Evolutionary conservation across 2,113 vertebrate genomes (phyloP).

Genomic region (Suricata suricatta): DNA sequence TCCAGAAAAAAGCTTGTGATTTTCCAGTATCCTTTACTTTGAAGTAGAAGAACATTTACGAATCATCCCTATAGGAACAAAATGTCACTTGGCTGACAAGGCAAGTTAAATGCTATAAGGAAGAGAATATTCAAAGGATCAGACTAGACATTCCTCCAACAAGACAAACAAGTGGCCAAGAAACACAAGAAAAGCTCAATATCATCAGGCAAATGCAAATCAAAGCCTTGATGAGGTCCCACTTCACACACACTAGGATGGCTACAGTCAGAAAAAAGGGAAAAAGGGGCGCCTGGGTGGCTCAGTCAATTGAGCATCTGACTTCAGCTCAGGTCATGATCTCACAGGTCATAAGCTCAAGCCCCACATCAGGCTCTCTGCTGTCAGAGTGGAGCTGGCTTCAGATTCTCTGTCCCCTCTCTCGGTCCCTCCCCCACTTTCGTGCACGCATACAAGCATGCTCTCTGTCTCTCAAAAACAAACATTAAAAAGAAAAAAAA

Average conservation of each 20-base stretch:
- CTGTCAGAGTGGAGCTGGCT: too few species aligned
- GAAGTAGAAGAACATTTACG: neutral
- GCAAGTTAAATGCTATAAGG: neutral
- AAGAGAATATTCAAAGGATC: neutral
- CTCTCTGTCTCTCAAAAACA: too few species aligned
- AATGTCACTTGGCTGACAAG: neutral
- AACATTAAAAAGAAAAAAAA: too few species aligned
- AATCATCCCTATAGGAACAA: neutral
- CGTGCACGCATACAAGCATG: too few species aligned
- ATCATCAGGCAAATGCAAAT: constrained; percentile 7
- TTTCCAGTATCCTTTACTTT: neutral
- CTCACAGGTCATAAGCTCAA: too few species aligned
- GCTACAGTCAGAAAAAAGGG: neutral
- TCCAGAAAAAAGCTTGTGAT: neutral
- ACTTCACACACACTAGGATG: neutral
- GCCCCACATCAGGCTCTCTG: too few species aligned
- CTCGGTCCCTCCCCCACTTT: too few species aligned
- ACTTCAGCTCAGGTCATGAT: too few species aligned
- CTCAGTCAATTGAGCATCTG: too few species aligned
- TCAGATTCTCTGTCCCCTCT: too few species aligned
- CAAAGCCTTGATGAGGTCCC: neutral
- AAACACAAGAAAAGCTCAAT: neutral
- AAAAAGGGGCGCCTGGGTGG: too few species aligned
- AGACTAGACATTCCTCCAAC: neutral
- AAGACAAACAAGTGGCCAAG: neutral